Conservation (phyloP, 2,888 invertebrate genomes). For the Mythimna impura region DNA sequence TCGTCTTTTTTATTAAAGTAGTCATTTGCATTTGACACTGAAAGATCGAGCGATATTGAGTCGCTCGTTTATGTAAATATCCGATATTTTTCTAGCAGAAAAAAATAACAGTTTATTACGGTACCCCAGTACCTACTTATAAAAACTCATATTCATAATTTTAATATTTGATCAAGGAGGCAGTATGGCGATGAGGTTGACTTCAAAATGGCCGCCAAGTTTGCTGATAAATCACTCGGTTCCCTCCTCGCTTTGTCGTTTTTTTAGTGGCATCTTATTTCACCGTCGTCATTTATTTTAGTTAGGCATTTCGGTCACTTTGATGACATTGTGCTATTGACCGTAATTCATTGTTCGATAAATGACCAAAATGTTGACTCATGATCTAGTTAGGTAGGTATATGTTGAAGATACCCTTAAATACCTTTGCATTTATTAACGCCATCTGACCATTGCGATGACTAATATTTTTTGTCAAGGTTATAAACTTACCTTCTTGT, state of each 20-base stretch:
- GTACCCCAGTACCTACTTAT: slow-evolving; percentile 50
- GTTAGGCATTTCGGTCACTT: slow-evolving; percentile 67
- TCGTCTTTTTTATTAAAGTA: slow-evolving; percentile 27
- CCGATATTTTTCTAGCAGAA: slow-evolving; percentile 20
- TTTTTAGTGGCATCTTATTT: slow-evolving; percentile 74
- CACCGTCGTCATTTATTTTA: slow-evolving; percentile 73
- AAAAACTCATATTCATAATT: slow-evolving; percentile 62
- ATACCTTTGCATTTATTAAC: background rate
- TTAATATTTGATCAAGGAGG: slow-evolving; percentile 75
- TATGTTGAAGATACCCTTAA: slow-evolving; percentile 1
- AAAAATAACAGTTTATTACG: slow-evolving; percentile 26
- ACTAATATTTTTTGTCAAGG: background rate
- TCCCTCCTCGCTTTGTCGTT: slow-evolving; percentile 73
- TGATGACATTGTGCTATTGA: slow-evolving; percentile 64
- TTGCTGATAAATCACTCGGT: slow-evolving; percentile 76
- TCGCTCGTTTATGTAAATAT: slow-evolving; percentile 23
- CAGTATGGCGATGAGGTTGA: slow-evolving; percentile 61
- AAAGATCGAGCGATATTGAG: slow-evolving; percentile 8
- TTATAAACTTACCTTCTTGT: background rate
- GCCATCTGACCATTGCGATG: background rate
- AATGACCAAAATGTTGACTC: slow-evolving; percentile 4
- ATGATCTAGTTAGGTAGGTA: slow-evolving; percentile 3
- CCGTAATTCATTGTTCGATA: slow-evolving; percentile 20
- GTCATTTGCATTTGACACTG: slow-evolving; percentile 22
- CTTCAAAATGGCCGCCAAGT: slow-evolving; percentile 71